Evolutionary conservation across 2,113 vertebrate genomes (phyloP), one percentile per base, ranked within the genome.

Genomic region (Raja brachyura): DNA sequence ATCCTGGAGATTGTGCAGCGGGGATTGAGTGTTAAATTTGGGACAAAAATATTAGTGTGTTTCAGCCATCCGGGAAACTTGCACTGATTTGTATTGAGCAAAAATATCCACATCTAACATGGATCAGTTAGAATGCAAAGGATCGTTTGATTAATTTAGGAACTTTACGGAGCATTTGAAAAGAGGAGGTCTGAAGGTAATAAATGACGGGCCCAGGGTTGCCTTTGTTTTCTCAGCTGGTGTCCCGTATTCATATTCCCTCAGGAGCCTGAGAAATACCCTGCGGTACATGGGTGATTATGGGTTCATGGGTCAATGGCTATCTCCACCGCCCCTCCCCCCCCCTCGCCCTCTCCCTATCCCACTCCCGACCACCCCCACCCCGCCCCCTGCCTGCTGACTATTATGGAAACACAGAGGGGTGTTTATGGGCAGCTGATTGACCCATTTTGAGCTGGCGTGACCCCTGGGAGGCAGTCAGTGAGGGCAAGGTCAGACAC

Each of bases 251-350:
- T 88, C 56, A 5, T 5, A 86, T 93, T 4, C 0, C 1, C 25
- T 48, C 22, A 93, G 94, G 94, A 93, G 94, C 94, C 94, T 94
- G 94, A 93, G 93, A 93, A 31, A 93, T 93, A 74, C 25, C 76
- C 74, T 90, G 68, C 33, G 59, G 86, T 20, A 90, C 93, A 93
- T 85, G 93, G 92, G 83, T 85, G 93, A 93, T 94, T 93, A 93
- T 48, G 6, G 92, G 95, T 95, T 95, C 93, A 96, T 93, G 93
- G 95, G 95, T 96, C 94, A 94, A 54, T 93, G 93, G 93, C 95
- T 94, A 93, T 94, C 94, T 39, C 76, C 76, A 28, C 10, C n/a
- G n/a, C n/a, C n/a, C n/a, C n/a, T 18, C 63, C 31, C 39, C 4
- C 11, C 56, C 83, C 83, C 56, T 94, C 14, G 28, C 8, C 76